Evolutionary conservation across 2,888 invertebrate genomes (phyloP).

Genomic region (Platerodrilus igneus): DNA sequence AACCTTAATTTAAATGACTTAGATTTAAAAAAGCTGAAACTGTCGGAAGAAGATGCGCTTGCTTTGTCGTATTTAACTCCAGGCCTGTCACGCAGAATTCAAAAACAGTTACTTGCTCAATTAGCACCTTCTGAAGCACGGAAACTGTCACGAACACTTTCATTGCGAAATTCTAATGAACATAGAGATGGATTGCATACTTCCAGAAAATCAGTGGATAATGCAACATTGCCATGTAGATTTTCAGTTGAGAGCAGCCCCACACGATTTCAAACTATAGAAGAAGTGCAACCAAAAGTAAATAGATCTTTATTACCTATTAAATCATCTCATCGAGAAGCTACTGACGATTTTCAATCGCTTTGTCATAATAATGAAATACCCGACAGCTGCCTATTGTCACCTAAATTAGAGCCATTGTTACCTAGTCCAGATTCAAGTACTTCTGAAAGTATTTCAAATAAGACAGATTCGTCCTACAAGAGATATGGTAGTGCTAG

Average conservation of each 20-base stretch:
- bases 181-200: constrained; percentile 19
- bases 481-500: background rate
- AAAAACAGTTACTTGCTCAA: constrained; percentile 65
- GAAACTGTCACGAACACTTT: constrained; percentile 62
- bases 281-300: too few species aligned
- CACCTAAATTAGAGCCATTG: constrained; percentile 15
- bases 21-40: constrained; percentile 63
- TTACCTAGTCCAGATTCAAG: constrained; percentile 41
- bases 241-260: constrained; percentile 40
- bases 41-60: constrained; percentile 66
- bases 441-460: constrained; percentile 38
- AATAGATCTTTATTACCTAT: constrained; percentile 36
- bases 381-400: constrained; percentile 20
- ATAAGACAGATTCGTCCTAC: constrained; percentile 9
- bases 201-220: constrained; percentile 33
- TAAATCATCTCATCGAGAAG: constrained; percentile 26
- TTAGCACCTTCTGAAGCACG: constrained; percentile 66
- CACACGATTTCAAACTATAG: constrained; percentile 20
- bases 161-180: constrained; percentile 44
- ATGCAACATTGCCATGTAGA: constrained; percentile 43
- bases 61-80: constrained; percentile 67
- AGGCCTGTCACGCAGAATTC: constrained; percentile 65
- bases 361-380: constrained; percentile 6
- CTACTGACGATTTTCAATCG: constrained; percentile 5
- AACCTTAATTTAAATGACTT: constrained; percentile 51